Evolutionary conservation across 2,797 vertebrate species (phyloP).

Genomic region (Kryptolebias ocellatus): DNA sequence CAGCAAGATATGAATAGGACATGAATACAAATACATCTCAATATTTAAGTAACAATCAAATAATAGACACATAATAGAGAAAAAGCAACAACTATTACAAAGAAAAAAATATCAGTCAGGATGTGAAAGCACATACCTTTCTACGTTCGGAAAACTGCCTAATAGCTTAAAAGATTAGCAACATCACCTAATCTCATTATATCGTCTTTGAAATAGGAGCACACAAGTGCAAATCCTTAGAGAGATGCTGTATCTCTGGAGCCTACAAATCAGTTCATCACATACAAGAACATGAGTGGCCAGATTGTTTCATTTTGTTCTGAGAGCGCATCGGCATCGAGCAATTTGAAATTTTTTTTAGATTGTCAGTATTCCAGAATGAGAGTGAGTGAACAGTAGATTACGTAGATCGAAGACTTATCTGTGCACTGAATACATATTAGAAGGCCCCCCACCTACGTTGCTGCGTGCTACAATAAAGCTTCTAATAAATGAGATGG

Average conservation of each 20-base stretch:
- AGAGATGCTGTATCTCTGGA: conserved; percentile 45
- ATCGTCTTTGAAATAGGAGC: conserved; percentile 57
- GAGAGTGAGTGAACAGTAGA: conserved; percentile 59
- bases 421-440: conserved; percentile 71
- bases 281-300: conserved; percentile 65
- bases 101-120: conserved; percentile 16
- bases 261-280: conserved; percentile 67
- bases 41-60: conserved; percentile 18
- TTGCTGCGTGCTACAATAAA: conserved; percentile 71
- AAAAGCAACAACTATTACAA: not conserved
- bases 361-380: conserved; percentile 63
- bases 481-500: conserved; percentile 74
- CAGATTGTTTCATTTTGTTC: conserved; percentile 72
- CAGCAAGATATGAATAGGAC: not conserved
- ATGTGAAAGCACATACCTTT: conserved; percentile 33
- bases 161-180: conserved; percentile 68
- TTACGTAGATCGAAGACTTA: conserved; percentile 73
- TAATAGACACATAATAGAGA: not conserved
- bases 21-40: conserved; percentile 15
- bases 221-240: conserved; percentile 53
- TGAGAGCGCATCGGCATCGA: conserved; percentile 60
- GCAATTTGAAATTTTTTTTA: conserved; percentile 74
- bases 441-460: conserved; percentile 51
- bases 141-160: conserved; percentile 52
- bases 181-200: conserved; percentile 68